Base-by-base conservation (phyloP, 2,113 vertebrate genomes). In the Gorsachius goisagi region DNA sequence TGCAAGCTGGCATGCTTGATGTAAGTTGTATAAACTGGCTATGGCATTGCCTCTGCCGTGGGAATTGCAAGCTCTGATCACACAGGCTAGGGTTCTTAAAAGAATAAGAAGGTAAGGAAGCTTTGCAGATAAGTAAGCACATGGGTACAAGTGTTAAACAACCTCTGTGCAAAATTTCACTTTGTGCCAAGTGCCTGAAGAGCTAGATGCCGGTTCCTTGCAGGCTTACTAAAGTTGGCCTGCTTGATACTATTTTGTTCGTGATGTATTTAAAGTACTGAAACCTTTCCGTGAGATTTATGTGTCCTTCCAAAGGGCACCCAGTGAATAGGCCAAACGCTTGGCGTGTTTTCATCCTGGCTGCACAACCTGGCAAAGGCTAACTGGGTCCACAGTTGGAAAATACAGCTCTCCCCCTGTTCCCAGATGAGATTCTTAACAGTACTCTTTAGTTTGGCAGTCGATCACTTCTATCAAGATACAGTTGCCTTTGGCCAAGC, bases 401-500 rank as follows among this genome's bases (percentile, higher is more conserved):
- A 93, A 95, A 88, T 17, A 39, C 63, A 92, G 8, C 16, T 52
- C 60, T 85, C 15, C n/a, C 22, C 37, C 24, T 67, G 75, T 86
- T 73, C 55, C 66, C 76, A 84, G 52, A 80, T 83, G 68, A 85
- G 41, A 91, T 58, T 85, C 69, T 89, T 49, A 66, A 64, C 55
- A 39, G 56, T 19, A 47, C 37, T 91, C 39, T 78, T 90, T 41
- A 93, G 49, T 87, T 49, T 93, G 91, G 87, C 79, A 85, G 73
- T 75, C 0, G 6, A 94, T 93, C 68, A 47, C 58, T 94, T 94
- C 83, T 84, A 93, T 92, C 55, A 72, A 68, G 81, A 63, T 62
- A 81, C 52, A 56, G 45, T 66, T 90, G 76, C 96, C 94, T 93
- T 85, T 96, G 84, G 93, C 93, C 90, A 89, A 76, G 62, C 83